Evolutionary conservation across 1,140 invertebrate genomes (phyloP).

Genomic region (Arctopsyche grandis): DNA sequence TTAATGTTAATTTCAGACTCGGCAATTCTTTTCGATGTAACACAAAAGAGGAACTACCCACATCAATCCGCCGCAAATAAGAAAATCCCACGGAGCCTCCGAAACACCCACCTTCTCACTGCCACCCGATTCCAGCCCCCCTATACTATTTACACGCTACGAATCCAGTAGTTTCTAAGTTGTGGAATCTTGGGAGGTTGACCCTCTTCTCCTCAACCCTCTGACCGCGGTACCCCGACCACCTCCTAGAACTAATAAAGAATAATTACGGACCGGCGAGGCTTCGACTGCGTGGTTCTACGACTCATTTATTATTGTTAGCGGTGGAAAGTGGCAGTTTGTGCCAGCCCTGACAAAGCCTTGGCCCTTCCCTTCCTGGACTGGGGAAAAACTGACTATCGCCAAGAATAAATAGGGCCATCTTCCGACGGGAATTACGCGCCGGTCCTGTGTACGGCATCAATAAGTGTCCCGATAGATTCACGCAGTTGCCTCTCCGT

Average conservation of each 20-base stretch:
- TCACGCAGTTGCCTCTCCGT: not conserved
- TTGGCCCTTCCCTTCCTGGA: not conserved
- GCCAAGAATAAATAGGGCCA: conserved; percentile 50
- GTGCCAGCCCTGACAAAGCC: conserved; percentile 34
- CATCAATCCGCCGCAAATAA: conserved; percentile 40
- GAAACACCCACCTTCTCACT: no score
- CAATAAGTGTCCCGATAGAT: conserved; percentile 24
- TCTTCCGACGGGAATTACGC: conserved; percentile 16
- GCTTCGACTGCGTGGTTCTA: conserved; percentile 34
- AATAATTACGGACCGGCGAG: conserved; percentile 48
- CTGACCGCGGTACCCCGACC: no score
- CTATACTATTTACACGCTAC: conserved; percentile 14
- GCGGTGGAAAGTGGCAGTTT: conserved; percentile 49
- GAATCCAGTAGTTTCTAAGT: conserved; percentile 4
- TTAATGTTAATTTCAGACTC: conserved; percentile 29
- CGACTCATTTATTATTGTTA: conserved; percentile 53
- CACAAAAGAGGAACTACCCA: conserved; percentile 27
- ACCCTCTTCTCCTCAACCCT: not conserved
- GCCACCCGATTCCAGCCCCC: no score
- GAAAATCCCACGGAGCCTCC: conserved; percentile 34
- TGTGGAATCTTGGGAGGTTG: not conserved
- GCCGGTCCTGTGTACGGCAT: conserved; percentile 3
- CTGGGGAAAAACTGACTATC: conserved; percentile 49
- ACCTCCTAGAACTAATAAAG: conserved; percentile 50
- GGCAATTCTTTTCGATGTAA: conserved; percentile 26